phyloP scores from a whole-genome alignment of 2,888 invertebrate species.

The Orchesella flavescens region DNA sequence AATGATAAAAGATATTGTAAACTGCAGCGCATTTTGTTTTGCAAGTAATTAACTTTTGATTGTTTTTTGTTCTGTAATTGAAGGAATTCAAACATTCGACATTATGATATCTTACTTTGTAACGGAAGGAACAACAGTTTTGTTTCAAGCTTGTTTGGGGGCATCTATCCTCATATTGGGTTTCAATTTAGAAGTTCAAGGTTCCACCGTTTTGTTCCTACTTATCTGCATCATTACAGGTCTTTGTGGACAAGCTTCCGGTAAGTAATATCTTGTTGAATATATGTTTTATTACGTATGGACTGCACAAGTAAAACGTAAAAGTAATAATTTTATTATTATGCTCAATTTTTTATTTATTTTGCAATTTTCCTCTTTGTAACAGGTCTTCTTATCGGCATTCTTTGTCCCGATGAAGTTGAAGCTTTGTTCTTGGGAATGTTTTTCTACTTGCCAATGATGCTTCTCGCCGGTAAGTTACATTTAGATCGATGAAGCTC shows the following conservation, averaged over 20 bases:
- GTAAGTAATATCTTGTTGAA: background rate
- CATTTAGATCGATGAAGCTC: background rate
- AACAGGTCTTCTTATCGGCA: constrained; percentile 52
- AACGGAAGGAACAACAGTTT: constrained; percentile 51
- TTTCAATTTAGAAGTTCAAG: constrained; percentile 46
- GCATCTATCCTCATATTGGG: constrained; percentile 43
- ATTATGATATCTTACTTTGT: constrained; percentile 51
- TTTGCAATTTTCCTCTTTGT: background rate
- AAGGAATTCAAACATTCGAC: constrained; percentile 45
- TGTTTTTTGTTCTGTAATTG: background rate
- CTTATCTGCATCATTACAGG: constrained; percentile 47
- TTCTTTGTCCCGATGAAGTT: constrained; percentile 49
- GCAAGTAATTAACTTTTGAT: background rate
- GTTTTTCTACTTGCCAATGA: constrained; percentile 58
- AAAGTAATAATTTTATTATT: too few relatives aligned
- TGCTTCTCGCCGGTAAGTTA: constrained; percentile 45
- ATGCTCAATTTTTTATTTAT: background rate
- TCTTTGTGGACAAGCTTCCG: constrained; percentile 52
- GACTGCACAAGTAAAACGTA: too few relatives aligned
- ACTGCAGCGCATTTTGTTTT: background rate
- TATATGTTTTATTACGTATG: too few relatives aligned
- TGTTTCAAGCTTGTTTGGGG: constrained; percentile 31
- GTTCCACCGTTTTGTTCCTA: constrained; percentile 25
- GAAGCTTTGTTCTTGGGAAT: constrained; percentile 58
- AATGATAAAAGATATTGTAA: too few relatives aligned